Evolutionary conservation across 2,113 vertebrate genomes (phyloP).

Genomic region (Ia io): DNA sequence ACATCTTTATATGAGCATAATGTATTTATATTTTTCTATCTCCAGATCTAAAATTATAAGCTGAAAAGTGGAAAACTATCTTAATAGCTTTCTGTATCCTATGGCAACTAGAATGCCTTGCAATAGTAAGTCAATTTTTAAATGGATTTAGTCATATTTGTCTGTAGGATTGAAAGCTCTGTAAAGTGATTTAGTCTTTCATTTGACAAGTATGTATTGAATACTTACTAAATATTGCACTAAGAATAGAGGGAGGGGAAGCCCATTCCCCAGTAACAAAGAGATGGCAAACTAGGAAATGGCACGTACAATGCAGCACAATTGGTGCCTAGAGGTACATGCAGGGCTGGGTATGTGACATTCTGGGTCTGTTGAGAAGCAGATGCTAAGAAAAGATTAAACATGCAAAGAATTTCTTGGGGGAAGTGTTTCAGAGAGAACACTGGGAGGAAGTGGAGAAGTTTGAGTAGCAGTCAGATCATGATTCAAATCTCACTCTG

Average conservation of each 20-base stretch:
- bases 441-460: neutral
- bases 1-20: neutral
- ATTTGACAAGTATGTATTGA: conserved; percentile 43
- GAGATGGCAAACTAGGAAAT: neutral
- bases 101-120: conserved; percentile 57
- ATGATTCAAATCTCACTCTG: neutral
- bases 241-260: neutral
- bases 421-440: neutral
- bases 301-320: neutral
- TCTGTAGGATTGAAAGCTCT: conserved; percentile 40
- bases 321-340: neutral
- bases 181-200: conserved; percentile 47
- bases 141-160: conserved; percentile 57
- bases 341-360: neutral
- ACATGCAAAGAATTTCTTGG: neutral
- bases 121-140: conserved; percentile 58
- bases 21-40: conserved; percentile 51
- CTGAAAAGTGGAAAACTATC: conserved; percentile 10
- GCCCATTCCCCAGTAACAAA: neutral
- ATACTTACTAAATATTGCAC: conserved; percentile 33
- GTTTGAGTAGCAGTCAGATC: neutral
- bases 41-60: conserved; percentile 59
- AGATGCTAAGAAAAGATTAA: neutral
- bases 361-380: neutral
- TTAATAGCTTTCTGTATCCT: conserved; percentile 66